These are phyloP conservation scores for Callocephalon fimbriatum DNA, from an alignment of 2,113 vertebrate genomes.

Conservation along the genomic window DNA sequence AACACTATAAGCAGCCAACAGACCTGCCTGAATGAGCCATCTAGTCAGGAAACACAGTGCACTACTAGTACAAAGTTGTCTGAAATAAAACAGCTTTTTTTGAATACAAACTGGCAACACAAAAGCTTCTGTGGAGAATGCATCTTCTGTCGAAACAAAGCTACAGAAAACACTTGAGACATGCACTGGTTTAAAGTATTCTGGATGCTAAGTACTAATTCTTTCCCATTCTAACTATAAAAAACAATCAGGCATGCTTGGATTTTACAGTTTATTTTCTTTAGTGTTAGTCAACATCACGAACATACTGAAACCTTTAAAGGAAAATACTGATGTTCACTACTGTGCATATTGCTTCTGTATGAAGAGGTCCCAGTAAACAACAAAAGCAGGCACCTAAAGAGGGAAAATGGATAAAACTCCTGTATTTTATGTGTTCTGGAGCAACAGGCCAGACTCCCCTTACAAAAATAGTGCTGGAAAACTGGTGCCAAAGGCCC, in stretches of 20 bases:
- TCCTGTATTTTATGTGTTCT: not conserved
- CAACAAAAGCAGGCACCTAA: not conserved
- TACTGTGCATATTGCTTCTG: conserved; percentile 4
- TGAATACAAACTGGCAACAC: not conserved
- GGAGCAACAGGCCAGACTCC: not conserved
- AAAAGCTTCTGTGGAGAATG: not conserved
- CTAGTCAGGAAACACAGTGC: not conserved
- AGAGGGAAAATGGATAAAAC: conserved; percentile 4
- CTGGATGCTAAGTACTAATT: not conserved
- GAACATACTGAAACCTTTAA: not conserved
- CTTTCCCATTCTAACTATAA: conserved; percentile 13
- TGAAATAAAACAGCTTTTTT: not conserved
- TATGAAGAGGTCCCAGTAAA: not conserved
- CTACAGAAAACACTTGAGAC: not conserved
- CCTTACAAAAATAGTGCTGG: not conserved
- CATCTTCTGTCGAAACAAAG: not conserved
- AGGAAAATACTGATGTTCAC: conserved; percentile 37
- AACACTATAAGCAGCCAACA: not conserved
- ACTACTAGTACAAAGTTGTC: not conserved
- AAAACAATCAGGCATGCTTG: not conserved
- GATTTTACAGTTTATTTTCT: conserved; percentile 32
- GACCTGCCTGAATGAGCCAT: not conserved
- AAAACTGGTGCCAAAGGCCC: not conserved
- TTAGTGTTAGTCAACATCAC: not conserved
- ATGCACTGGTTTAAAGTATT: not conserved